Evolutionary conservation across 2,888 invertebrate genomes (phyloP), one percentile per base, ranked within the genome.

Genomic region (Ferdinandea cuprea): DNA sequence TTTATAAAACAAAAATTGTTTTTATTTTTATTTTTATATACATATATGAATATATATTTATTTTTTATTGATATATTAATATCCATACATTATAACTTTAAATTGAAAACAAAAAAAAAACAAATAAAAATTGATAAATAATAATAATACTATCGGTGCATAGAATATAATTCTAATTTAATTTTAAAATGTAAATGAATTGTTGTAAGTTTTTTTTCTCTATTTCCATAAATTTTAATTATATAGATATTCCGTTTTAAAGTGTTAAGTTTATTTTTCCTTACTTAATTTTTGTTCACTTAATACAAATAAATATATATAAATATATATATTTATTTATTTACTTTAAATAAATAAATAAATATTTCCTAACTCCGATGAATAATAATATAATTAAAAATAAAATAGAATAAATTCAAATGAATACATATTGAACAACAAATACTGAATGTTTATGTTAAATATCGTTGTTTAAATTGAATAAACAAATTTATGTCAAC

Each of bases 361-460:
- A 72, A 72, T 81, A 81, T 76, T 81, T 81, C 81, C 77, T 81
- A 66, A 66, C 71, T 77, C 58, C 59, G 58, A 77, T 59, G 66
- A 77, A 66, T 71, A 73, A 68, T 48, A 48, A 68, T 35, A 66
- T 5, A 78, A 56, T 35, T 42, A 50, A 61, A 63, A 54, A 11
- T 17, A 59, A 71, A 71, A 77, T 61, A 81, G 59, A 15, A 61
- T 46, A 54, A 66, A 56, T n/a, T 13, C 50, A 44, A 56, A 65
- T 50, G 19, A 69, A 68, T 50, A 66, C 44, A 68, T 40, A 68
- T 42, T 13, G 65, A 58, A 69, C 35, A 74, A 66, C 8, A 81
- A 71, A 46, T 48, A 81, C 66, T 66, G 35, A 71, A 72, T 66
- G 54, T 81, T 81, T 81, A 66, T 71, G 71, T 81, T 81, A 48